Percentiles rank a stretch among this genome's conserved stretches.
Conservation (phyloP, 2,888 invertebrate genomes). For the Horisme vitalbata region DNA sequence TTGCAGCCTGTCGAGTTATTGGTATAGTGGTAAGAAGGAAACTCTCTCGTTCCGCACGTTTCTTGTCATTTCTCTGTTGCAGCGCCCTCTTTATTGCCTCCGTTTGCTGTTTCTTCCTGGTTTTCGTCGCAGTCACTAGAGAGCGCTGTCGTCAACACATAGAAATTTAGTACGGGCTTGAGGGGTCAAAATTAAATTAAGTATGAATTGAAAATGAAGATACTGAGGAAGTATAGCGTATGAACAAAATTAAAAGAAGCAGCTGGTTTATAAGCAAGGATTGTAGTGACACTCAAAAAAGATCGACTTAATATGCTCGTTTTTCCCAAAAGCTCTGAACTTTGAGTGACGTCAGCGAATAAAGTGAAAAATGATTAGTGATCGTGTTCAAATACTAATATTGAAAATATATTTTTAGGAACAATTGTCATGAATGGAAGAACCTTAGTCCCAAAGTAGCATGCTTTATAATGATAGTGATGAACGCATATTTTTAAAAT, state of each 20-base stretch:
- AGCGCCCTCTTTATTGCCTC: conserved; percentile 98
- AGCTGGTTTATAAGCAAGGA: conserved; percentile 15
- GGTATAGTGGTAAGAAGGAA: conserved; percentile 98
- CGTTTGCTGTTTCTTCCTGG: conserved; percentile 99
- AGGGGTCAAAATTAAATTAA: conserved; percentile 8
- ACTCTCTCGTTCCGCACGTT: conserved; percentile 96
- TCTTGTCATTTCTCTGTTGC: conserved; percentile 97
- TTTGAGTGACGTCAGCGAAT: conserved; percentile 6
- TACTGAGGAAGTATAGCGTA: conserved; percentile 14
- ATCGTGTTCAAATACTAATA: conserved; percentile 3
- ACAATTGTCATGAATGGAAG: too few species aligned
- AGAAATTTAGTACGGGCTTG: conserved; percentile 3
- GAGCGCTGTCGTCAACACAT: conserved; percentile 85
- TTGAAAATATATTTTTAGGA: too few species aligned
- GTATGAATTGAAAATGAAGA: conserved; percentile 14
- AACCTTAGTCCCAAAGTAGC: too few species aligned
- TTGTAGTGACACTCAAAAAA: conserved; percentile 22
- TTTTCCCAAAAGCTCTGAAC: conserved; percentile 13
- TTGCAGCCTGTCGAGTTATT: conserved; percentile 96
- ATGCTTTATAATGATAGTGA: too few species aligned
- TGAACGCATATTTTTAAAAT: too few species aligned
- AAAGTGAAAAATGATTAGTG: not conserved
- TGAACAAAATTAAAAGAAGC: conserved; percentile 7
- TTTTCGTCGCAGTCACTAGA: conserved; percentile 98
- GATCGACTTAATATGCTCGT: conserved; percentile 20